Conservation (phyloP, 2,113 vertebrate species). For the Neotragus moschatus region DNA sequence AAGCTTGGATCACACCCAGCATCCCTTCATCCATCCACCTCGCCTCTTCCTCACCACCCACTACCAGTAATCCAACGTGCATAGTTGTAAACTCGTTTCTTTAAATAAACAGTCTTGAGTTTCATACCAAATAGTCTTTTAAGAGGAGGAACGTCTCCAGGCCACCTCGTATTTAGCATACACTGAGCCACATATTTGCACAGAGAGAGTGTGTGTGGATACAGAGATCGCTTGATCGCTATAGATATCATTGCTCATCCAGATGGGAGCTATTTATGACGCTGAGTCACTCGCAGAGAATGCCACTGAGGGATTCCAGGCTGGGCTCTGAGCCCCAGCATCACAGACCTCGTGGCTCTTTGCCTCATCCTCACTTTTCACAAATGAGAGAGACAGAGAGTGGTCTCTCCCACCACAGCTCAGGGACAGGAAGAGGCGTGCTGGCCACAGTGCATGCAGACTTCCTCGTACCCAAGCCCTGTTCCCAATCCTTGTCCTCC, state of each 20-base stretch:
- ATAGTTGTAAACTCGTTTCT: slow-evolving; percentile 72
- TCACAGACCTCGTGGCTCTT: slow-evolving; percentile 46
- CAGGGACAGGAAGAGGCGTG: neutral
- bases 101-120: slow-evolving; percentile 75
- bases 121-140: slow-evolving; percentile 74
- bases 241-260: slow-evolving; percentile 66
- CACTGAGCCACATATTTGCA: slow-evolving; percentile 73
- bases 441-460: neutral
- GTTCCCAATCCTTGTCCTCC: neutral
- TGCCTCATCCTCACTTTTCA: neutral
- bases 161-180: slow-evolving; percentile 73
- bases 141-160: slow-evolving; percentile 67
- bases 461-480: neutral
- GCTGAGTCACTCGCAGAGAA: slow-evolving; percentile 64
- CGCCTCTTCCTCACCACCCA: slow-evolving; percentile 51
- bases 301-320: slow-evolving; percentile 69
- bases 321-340: slow-evolving; percentile 61
- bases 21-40: neutral
- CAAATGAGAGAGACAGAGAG: neutral
- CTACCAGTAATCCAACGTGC: slow-evolving; percentile 40
- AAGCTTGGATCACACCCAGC: neutral
- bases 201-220: slow-evolving; percentile 62
- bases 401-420: neutral
- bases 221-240: slow-evolving; percentile 52
- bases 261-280: slow-evolving; percentile 74